A percentile compares a stretch with the other conserved stretches of the same genome.
Evolutionary conservation across 2,113 vertebrate species (phyloP).

Genomic region (Siphamia tubifer): DNA sequence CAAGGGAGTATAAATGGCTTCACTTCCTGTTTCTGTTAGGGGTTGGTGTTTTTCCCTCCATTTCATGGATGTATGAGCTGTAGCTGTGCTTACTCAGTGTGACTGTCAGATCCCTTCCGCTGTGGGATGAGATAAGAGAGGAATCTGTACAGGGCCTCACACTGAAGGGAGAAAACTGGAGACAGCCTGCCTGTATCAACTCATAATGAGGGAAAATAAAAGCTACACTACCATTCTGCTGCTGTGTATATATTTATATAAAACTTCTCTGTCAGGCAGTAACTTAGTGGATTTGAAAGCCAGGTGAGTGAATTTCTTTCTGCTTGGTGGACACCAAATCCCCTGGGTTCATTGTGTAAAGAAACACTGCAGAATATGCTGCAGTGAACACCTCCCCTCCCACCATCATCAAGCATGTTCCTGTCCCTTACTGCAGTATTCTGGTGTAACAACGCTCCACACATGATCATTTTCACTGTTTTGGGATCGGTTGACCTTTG

Average conservation of each 20-base stretch:
- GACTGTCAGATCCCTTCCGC: conserved; percentile 25
- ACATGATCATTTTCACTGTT: conserved; percentile 20
- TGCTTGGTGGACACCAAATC: background rate
- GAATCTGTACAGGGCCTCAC: conserved; percentile 23
- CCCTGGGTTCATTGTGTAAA: conserved; percentile 6
- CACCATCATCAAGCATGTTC: conserved; percentile 19
- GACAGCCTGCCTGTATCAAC: conserved; percentile 1
- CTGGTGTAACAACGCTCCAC: conserved; percentile 17
- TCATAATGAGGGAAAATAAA: conserved; percentile 1
- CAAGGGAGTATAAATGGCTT: background rate
- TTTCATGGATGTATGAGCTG: conserved; percentile 14
- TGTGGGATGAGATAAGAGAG: conserved; percentile 42
- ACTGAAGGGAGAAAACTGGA: background rate
- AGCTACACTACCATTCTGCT: background rate
- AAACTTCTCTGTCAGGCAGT: background rate
- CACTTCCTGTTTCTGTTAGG: conserved; percentile 38
- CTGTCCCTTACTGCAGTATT: conserved; percentile 40
- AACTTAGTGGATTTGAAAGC: background rate
- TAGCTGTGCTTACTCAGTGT: background rate
- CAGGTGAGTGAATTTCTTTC: background rate
- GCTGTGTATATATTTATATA: too few relatives aligned
- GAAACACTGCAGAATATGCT: conserved; percentile 65
- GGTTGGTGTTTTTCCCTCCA: background rate
- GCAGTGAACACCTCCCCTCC: conserved; percentile 53
- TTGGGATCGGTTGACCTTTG: background rate